These are phyloP conservation scores for Lophius piscatorius DNA, from an alignment of 2,113 vertebrate species.

Conservation along the genomic window DNA sequence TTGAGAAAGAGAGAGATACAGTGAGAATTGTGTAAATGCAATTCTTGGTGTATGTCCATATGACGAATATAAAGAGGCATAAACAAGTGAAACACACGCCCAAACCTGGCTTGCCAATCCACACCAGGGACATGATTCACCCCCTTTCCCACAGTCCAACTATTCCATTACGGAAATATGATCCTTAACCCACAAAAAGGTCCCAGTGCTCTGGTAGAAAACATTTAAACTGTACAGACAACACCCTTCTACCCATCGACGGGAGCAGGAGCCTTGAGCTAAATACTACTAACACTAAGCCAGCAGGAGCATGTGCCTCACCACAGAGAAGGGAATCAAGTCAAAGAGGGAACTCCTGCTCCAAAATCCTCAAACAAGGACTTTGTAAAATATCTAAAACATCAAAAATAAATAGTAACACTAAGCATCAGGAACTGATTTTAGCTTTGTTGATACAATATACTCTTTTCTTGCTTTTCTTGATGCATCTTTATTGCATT, in stretches of 20 bases:
- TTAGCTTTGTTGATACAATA: no score
- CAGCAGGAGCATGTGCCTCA: constrained; percentile 1
- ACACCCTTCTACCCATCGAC: constrained; percentile 29
- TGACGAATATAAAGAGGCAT: constrained; percentile 20
- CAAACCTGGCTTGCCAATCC: background rate
- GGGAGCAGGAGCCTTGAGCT: constrained; percentile 14
- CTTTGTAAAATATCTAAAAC: no score
- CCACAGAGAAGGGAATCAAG: constrained; percentile 4
- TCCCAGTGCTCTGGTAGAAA: constrained; percentile 28
- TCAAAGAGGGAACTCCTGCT: no score
- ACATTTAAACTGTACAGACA: constrained; percentile 31
- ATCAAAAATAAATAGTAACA: no score
- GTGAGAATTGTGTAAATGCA: background rate
- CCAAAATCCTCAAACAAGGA: no score
- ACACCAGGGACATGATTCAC: constrained; percentile 39
- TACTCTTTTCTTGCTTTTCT: no score
- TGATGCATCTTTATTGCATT: no score
- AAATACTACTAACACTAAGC: constrained; percentile 19
- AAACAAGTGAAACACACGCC: constrained; percentile 28
- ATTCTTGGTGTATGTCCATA: constrained; percentile 5
- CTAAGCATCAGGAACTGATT: no score
- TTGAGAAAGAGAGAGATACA: background rate
- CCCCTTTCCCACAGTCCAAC: constrained; percentile 22
- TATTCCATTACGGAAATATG: constrained; percentile 34
- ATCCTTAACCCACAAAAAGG: constrained; percentile 36